These are phyloP conservation scores for Natator depressus DNA, from an alignment of 2,113 vertebrate genomes.

Conservation along the genomic window DNA sequence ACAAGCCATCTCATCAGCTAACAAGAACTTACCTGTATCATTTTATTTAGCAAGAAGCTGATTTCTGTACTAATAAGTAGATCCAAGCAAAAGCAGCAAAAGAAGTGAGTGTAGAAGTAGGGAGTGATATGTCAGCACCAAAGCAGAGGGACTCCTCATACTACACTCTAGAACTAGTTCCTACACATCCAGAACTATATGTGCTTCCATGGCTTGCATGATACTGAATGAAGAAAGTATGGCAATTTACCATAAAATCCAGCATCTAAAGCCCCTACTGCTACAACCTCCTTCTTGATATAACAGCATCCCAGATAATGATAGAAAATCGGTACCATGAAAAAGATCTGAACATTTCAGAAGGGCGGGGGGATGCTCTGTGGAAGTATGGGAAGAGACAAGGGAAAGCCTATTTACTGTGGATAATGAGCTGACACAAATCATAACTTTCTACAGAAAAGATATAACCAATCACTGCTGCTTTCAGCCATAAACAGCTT, in stretches of 20 bases:
- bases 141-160: neutral
- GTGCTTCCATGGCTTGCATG: neutral
- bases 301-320: neutral
- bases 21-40: slow-evolving; percentile 35
- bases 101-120: neutral
- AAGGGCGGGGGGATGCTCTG: neutral
- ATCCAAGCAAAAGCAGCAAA: neutral
- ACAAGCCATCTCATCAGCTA: slow-evolving; percentile 49
- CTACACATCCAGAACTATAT: neutral
- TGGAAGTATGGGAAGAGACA: neutral
- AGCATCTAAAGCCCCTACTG: neutral
- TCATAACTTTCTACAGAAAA: neutral
- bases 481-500: neutral
- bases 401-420: neutral
- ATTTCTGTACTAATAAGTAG: slow-evolving; percentile 11
- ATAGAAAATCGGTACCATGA: neutral
- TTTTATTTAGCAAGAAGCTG: slow-evolving; percentile 34
- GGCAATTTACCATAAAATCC: neutral
- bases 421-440: neutral
- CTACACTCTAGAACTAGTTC: neutral
- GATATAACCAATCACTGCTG: neutral
- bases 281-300: neutral
- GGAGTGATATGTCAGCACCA: neutral
- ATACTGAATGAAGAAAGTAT: neutral
- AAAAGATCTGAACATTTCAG: neutral